Conservation (phyloP, 2,888 invertebrate species). For the Biston betularia region DNA sequence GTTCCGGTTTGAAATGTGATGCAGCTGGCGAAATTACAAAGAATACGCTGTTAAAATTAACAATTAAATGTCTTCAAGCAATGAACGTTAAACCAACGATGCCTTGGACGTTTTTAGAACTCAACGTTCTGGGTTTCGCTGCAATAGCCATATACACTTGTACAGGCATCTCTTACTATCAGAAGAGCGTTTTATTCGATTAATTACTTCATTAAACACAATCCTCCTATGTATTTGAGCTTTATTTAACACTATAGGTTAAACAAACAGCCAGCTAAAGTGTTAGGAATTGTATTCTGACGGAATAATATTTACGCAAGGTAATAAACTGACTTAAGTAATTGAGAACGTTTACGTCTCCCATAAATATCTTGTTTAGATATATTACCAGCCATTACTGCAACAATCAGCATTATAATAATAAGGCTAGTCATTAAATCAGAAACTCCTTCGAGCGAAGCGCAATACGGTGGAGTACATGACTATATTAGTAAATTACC, state of each 20-base stretch:
- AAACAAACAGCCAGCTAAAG: not conserved
- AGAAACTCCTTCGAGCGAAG: slow-evolving; percentile 48
- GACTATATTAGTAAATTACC: slow-evolving; percentile 44
- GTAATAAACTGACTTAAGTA: slow-evolving; percentile 22
- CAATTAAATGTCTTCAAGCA: no score
- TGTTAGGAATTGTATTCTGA: slow-evolving; percentile 2
- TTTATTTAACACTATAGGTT: not conserved
- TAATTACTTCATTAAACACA: no score
- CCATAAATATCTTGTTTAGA: slow-evolving; percentile 45
- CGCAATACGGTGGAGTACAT: slow-evolving; percentile 46
- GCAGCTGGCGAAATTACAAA: no score
- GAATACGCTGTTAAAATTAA: no score
- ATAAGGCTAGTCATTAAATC: slow-evolving; percentile 48
- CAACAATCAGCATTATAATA: slow-evolving; percentile 51
- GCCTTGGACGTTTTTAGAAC: no score
- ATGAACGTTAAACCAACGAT: no score
- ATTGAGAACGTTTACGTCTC: slow-evolving; percentile 32
- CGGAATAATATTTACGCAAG: slow-evolving; percentile 20
- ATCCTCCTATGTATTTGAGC: not conserved
- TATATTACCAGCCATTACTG: slow-evolving; percentile 46
- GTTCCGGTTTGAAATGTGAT: no score
- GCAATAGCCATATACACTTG: no score
- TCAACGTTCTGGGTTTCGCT: no score
- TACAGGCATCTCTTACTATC: no score
- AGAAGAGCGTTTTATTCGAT: no score